Evolutionary conservation across 92 coral and sea anemone species (phyloP).

Genomic region (Porites lobata): DNA sequence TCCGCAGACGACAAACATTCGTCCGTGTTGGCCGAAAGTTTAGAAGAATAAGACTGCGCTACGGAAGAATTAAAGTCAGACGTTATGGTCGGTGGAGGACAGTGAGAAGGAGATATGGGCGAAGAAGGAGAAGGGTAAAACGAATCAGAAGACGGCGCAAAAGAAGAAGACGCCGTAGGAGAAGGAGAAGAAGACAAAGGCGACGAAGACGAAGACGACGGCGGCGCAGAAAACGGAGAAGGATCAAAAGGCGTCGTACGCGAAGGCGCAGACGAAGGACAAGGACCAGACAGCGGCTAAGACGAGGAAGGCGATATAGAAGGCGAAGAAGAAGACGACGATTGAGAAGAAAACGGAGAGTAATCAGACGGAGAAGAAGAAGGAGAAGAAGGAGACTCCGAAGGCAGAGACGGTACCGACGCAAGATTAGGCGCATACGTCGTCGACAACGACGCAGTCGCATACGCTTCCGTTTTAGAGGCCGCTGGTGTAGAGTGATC

Average conservation of each 20-base stretch:
- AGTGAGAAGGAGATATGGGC: not conserved
- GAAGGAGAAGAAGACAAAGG: not conserved
- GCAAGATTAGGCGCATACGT: not conserved
- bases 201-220: constrained; percentile 3
- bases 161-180: not conserved
- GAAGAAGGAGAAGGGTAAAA: constrained; percentile 8
- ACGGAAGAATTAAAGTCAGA: not conserved
- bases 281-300: not conserved
- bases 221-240: constrained; percentile 10
- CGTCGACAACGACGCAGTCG: constrained; percentile 17
- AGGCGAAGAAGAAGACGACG: constrained; percentile 1
- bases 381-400: constrained; percentile 16
- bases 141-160: not conserved
- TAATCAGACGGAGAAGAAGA: not conserved
- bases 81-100: constrained; percentile 6
- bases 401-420: not conserved
- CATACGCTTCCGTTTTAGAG: constrained; percentile 8
- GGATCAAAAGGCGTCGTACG: not conserved
- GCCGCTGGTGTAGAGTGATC: constrained; percentile 10
- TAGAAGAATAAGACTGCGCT: not conserved
- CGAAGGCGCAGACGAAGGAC: not conserved
- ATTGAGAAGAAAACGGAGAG: constrained; percentile 19
- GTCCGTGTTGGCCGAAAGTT: not conserved
- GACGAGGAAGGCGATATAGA: constrained; percentile 5
- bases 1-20: not conserved